Evolutionary conservation across 1,140 invertebrate genomes (phyloP), one percentile per base, ranked within the genome.

Genomic region (Drosophila busckii): DNA sequence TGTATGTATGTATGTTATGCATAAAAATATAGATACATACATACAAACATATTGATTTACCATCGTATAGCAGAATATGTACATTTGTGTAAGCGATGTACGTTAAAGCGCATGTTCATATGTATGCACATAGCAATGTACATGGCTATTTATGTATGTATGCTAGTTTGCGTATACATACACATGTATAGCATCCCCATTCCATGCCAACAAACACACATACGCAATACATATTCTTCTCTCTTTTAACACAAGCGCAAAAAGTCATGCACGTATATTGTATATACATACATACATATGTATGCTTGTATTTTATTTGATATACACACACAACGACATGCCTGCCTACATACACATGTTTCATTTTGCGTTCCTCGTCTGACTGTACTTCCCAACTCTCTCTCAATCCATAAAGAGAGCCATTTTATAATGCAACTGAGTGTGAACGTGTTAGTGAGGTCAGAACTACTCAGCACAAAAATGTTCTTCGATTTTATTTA

Each of bases 281-380:
- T 46, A 12, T 44, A 42, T 52, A 42, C 65, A 29, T 56, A 49
- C 12, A n/a, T n/a, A n/a, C n/a, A n/a, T n/a, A n/a, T n/a, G n/a
- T n/a, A 55, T 61, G 52, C 58, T 55, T 61, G 58, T 61, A 61
- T 61, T 55, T 42, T 55, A 41, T 63, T 38, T 52, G 40, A 37
- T 42, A 62, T 54, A 58, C 53, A 60, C 65, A 54, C 61, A 66
- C 52, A 62, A 26, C 32, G 34, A 46, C 42, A 58, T 37, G 31
- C 16, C 29, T 22, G 41, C 63, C 38, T 78, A 82, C 69, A 82
- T 83, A 82, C 73, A 80, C 69, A 82, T 69, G 54, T 76, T 83
- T 83, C 66, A 75, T 76, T 83, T 83, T 83, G 76, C 67, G 65
- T 80, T 82, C 55, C 44, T 52, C 65, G 75, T 83, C 75, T 70